Conservation (phyloP, 2,113 vertebrate genomes). For the Poeciliopsis retropinna region DNA sequence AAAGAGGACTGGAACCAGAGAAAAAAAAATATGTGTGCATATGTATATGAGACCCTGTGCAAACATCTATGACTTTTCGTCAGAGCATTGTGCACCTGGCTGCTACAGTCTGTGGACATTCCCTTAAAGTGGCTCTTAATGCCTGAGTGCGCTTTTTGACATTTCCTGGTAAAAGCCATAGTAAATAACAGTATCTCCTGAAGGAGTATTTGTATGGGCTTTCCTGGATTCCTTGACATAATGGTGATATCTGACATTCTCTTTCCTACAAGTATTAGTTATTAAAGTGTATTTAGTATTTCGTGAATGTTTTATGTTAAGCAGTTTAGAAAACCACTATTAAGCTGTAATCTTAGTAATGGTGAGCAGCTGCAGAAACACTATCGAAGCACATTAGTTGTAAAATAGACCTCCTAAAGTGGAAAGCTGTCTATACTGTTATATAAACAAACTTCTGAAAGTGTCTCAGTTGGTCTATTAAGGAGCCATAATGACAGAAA, state of each 20-base stretch:
- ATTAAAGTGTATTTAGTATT: slow-evolving; percentile 7
- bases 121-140: slow-evolving; percentile 49
- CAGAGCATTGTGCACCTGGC: background rate
- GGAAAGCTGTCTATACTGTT: slow-evolving; percentile 35
- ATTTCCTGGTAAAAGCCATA: slow-evolving; percentile 74
- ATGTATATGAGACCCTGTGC: background rate
- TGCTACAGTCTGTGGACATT: slow-evolving; percentile 32
- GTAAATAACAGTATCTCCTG: slow-evolving; percentile 66
- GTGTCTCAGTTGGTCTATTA: slow-evolving; percentile 59
- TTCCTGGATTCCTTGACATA: slow-evolving; percentile 18
- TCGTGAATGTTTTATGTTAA: slow-evolving; percentile 8
- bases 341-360: slow-evolving; percentile 24
- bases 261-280: slow-evolving; percentile 12
- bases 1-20: background rate
- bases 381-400: slow-evolving; percentile 27
- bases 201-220: slow-evolving; percentile 31
- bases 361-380: slow-evolving; percentile 12
- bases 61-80: slow-evolving; percentile 1
- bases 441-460: slow-evolving; percentile 38
- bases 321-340: slow-evolving; percentile 4
- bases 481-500: slow-evolving; percentile 47
- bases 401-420: slow-evolving; percentile 42
- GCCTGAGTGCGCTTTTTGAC: slow-evolving; percentile 62
- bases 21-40: background rate
- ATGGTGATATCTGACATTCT: slow-evolving; percentile 21